Evolutionary conservation across 2,888 invertebrate genomes (phyloP).

Genomic region (Scrobipalpa costella): DNA sequence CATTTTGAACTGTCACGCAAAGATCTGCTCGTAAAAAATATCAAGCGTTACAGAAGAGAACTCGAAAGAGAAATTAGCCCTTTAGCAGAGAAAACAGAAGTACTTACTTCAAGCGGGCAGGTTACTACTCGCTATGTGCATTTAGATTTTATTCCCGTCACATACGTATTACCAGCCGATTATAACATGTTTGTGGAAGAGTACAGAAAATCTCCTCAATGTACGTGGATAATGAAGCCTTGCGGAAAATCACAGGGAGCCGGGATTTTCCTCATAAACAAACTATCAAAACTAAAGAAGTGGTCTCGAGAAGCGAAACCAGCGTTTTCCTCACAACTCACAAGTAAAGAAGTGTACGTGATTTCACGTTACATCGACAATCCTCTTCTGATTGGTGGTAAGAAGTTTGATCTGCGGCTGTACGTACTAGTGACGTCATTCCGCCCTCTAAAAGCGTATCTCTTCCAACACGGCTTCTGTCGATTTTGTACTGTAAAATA

Average conservation of each 20-base stretch:
- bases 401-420: conserved; percentile 95
- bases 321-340: conserved; percentile 88
- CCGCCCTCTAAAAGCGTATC: conserved; percentile 94
- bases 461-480: conserved; percentile 95
- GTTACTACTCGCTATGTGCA: conserved; percentile 85
- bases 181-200: conserved; percentile 98
- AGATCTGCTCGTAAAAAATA: conserved; percentile 96
- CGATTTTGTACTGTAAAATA: conserved; percentile 97
- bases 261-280: conserved; percentile 96
- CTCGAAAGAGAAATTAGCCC: conserved; percentile 93
- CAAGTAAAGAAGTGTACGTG: conserved; percentile 92
- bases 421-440: conserved; percentile 96
- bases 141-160: conserved; percentile 95
- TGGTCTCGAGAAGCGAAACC: conserved; percentile 92
- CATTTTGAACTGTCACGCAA: conserved; percentile 97
- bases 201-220: conserved; percentile 94
- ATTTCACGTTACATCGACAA: conserved; percentile 97
- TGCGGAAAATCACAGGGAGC: conserved; percentile 95
- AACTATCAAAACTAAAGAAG: conserved; percentile 93
- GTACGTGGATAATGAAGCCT: conserved; percentile 98
- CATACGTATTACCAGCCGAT: conserved; percentile 95
- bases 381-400: conserved; percentile 95
- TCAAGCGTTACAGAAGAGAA: conserved; percentile 95
- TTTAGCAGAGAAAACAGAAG: conserved; percentile 86
- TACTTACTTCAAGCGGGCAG: conserved; percentile 79